A percentile compares a stretch with the other conserved stretches of the same genome.
Evolutionary conservation across 2,113 vertebrate genomes (phyloP).

Genomic region (Chlorodrepanis virens): DNA sequence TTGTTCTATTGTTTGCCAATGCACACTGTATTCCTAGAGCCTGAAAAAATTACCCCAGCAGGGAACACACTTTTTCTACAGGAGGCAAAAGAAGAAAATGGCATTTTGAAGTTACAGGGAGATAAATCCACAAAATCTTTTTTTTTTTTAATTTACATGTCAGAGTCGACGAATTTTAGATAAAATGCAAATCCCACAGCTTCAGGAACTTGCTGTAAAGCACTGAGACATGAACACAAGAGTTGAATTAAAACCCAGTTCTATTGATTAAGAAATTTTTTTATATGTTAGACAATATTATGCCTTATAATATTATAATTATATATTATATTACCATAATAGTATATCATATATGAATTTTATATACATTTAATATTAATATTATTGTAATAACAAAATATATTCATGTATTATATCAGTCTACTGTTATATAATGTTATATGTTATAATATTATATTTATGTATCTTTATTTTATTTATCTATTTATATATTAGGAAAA

Average conservation of each 20-base stretch:
- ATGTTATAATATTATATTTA: background rate
- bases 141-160: background rate
- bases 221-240: background rate
- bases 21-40: background rate
- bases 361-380: no score
- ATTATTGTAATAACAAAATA: no score
- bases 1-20: background rate
- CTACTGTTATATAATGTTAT: no score
- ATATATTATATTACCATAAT: no score
- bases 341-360: no score
- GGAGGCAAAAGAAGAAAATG: background rate
- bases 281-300: background rate
- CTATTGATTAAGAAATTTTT: background rate
- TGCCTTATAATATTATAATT: no score
- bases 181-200: background rate
- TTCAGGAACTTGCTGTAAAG: background rate
- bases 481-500: no score
- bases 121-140: background rate
- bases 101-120: background rate
- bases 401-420: no score
- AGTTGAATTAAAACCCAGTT: background rate
- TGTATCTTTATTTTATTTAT: no score
- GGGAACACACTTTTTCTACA: background rate
- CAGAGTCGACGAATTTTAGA: background rate
- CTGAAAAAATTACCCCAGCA: background rate